Base-by-base conservation (phyloP, 2,113 vertebrate genomes). In the Vombatus ursinus region DNA sequence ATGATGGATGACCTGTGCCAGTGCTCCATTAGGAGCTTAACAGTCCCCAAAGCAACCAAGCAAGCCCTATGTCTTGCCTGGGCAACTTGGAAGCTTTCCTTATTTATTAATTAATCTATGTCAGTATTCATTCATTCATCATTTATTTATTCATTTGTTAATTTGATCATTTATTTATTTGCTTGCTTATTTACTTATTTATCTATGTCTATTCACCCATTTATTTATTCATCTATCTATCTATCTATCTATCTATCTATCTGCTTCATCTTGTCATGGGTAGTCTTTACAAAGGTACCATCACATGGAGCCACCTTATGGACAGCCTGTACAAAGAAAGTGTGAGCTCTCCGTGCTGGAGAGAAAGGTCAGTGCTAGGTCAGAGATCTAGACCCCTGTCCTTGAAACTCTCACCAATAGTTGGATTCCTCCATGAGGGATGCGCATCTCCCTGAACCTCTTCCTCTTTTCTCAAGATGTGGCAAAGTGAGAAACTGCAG, bases 361-460 rank as follows among this genome's bases (percentile, higher is more conserved):
- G 51, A 57, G 25, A 89, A 1, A 3, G 23, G 24, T 37, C 12
- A 0, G 53, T 91, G 68, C 61, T 25, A 16, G 57, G 53, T 77
- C 1, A n/a, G 49, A 50, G 44, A 37, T 68, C 94, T 95, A 90
- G 54, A 92, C 95, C 92, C 44, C 1, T 77, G 61, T 19, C 4
- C 61, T n/a, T 77, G 37, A n/a, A 77, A 77, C 61, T n/a, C 61
- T 77, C 5, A 28, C 93, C 11, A n/a, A 28, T 22, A 5, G 6
- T 53, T 47, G n/a, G 8, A 4, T 93, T 25, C 53, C 93, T 96
- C 94, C 91, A 50, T 91, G 22, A 96, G 90, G 8, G 7, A 26
- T 37, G 22, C 16, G 90, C 92, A 50, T 26, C 53, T 31, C 52
- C 50, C n/a, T 48, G 16, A 44, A 57, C 14, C 51, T 95, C 94